Evolutionary conservation across 2,113 vertebrate species (phyloP).

Genomic region (Trogon surrucura): DNA sequence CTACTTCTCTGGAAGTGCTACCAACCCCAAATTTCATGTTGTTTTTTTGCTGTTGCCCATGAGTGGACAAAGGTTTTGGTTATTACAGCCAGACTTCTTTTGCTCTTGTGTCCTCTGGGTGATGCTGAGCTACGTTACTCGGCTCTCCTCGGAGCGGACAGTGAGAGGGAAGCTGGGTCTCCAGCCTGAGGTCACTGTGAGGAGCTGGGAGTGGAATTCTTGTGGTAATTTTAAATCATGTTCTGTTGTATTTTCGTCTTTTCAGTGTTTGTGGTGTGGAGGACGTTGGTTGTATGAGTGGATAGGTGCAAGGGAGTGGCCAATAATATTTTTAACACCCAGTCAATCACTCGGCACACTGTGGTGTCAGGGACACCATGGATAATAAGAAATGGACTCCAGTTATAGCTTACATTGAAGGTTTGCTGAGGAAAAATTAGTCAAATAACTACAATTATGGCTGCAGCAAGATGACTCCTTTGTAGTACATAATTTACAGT

Average conservation of each 20-base stretch:
- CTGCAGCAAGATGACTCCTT: background rate
- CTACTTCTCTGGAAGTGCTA: background rate
- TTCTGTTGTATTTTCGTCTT: background rate
- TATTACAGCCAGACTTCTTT: background rate
- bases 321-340: background rate
- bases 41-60: slow-evolving; percentile 19
- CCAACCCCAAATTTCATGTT: background rate
- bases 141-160: background rate
- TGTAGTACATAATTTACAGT: background rate
- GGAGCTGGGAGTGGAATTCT: background rate
- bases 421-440: background rate
- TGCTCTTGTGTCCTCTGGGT: background rate
- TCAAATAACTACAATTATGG: background rate
- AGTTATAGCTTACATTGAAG: background rate
- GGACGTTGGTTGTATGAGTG: background rate
- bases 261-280: background rate
- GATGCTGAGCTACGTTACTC: background rate
- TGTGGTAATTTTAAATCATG: background rate
- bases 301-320: background rate
- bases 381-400: background rate
- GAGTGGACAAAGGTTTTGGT: background rate
- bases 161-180: background rate
- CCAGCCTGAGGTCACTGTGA: background rate
- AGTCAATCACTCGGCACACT: background rate
- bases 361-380: background rate